phyloP scores from a whole-genome alignment of 37 sponge, comb jelly and placozoan species.

The Mnemiopsis leidyi region DNA sequence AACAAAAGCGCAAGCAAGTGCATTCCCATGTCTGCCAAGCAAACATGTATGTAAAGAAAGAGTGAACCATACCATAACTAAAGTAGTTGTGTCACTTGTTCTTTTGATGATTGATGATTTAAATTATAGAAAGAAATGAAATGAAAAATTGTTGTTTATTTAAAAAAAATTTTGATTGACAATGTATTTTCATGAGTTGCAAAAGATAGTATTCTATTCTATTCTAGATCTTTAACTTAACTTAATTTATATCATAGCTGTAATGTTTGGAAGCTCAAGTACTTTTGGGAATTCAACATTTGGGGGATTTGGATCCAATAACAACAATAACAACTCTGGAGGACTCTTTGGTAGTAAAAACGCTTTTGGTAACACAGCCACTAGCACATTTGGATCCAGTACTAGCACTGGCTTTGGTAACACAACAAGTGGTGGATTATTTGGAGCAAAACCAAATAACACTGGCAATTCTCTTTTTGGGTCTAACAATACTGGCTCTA shows the following conservation, averaged over 20 bases:
- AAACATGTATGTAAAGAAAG: no score
- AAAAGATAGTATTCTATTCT: no score
- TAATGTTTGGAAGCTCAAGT: conserved; percentile 54
- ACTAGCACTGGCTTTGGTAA: not conserved
- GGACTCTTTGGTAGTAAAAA: conserved; percentile 40
- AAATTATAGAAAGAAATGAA: no score
- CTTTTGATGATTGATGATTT: no score
- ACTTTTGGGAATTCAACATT: conserved; percentile 6
- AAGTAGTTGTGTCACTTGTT: no score
- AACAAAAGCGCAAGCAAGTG: no score
- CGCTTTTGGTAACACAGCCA: conserved; percentile 8
- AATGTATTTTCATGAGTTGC: no score
- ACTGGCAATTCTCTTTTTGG: conserved; percentile 31
- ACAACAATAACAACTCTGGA: conserved; percentile 30
- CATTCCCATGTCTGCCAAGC: no score
- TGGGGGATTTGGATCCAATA: conserved; percentile 20
- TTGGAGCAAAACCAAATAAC: conserved; percentile 36
- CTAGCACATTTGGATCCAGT: conserved; percentile 30
- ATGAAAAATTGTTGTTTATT: no score
- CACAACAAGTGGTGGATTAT: conserved; percentile 35
- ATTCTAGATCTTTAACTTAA: no score
- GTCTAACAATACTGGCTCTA: not conserved
- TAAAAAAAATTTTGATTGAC: no score
- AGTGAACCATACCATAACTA: no score
- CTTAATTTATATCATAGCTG: not conserved